Base-by-base conservation (phyloP, 2,113 vertebrate species). In the Piprites chloris region DNA sequence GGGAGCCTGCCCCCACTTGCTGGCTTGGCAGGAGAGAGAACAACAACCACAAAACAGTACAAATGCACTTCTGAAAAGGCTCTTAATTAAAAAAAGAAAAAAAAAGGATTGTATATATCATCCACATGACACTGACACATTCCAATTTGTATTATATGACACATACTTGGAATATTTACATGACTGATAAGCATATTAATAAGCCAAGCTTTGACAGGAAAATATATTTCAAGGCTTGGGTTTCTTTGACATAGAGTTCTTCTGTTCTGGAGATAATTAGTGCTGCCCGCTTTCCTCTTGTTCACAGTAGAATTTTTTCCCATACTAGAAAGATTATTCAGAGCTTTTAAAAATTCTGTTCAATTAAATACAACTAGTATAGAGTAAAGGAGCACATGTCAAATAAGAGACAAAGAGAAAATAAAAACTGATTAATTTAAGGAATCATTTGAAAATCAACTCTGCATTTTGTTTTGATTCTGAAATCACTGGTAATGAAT, bases 361-460 rank as follows among this genome's bases (percentile, higher is more conserved):
- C 52, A 28, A 37, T 74, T 85, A 95, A 95, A 97, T 80, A 32
- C 69, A 79, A 12, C 58, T 89, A 32, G 67, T 53, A 87, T 85
- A 76, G 82, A 90, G 96, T 87, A 89, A 66, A 78, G 92, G 52
- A 94, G 87, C 74, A 94, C 65, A 61, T 89, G 85, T 77, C 79
- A 96, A 93, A 94, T 39, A 65, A 12, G 21, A 63, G 24, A 49
- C 14, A 59, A 85, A 82, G 73, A 75, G n/a, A 96, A 92, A 94
- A 96, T 91, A 47, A 62, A 94, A 93, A 61, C 24, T 68, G 39
- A 92, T 96, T 96, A 68, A 95, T 92, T 95, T 79, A 94, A 89
- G 66, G 89, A 82, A 93, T 75, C 1, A 44, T 73, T 90, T 91
- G 71, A 90, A 91, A 93, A 94, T 85, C 66, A 91, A 24, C 14